Conservation (phyloP, 2,888 invertebrate genomes). For the Cryptocephalus moraei region DNA sequence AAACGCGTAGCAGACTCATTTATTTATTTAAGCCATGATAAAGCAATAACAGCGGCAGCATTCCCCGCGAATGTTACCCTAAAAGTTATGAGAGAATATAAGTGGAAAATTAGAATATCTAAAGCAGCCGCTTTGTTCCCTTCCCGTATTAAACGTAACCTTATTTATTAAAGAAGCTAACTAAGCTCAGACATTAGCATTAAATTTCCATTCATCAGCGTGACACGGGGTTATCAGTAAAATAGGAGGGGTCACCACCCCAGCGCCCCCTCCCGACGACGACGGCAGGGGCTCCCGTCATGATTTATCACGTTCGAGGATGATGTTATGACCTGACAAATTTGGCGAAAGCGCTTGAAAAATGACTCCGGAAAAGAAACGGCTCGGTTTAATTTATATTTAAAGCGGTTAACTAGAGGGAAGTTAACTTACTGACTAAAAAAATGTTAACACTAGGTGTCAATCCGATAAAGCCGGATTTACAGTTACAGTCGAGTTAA, state of each 20-base stretch:
- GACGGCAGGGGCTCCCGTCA: constrained; percentile 12
- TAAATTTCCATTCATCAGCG: constrained; percentile 38
- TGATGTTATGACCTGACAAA: neutral
- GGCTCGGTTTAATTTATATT: too few relatives aligned
- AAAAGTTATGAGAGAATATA: constrained; percentile 28
- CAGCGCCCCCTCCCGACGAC: constrained; percentile 20
- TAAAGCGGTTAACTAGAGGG: too few relatives aligned
- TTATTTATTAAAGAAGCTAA: constrained; percentile 36
- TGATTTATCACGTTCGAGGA: neutral
- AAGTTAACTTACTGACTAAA: too few relatives aligned
- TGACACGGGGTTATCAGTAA: constrained; percentile 39
- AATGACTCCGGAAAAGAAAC: neutral
- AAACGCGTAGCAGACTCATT: constrained; percentile 12
- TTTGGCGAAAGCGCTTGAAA: neutral
- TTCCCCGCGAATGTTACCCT: constrained; percentile 16
- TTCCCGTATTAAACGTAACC: constrained; percentile 31
- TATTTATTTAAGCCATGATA: constrained; percentile 22
- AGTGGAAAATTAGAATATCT: constrained; percentile 33
- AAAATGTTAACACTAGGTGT: too few relatives aligned
- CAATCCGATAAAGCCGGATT: too few relatives aligned
- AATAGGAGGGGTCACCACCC: constrained; percentile 30
- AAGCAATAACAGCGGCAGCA: constrained; percentile 16
- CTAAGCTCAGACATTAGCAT: constrained; percentile 35
- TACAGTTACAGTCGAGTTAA: too few relatives aligned
- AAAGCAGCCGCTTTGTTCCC: constrained; percentile 31